These are phyloP conservation scores for Linepithema humile DNA, from an alignment of 1,140 invertebrate genomes.

Conservation along the genomic window DNA sequence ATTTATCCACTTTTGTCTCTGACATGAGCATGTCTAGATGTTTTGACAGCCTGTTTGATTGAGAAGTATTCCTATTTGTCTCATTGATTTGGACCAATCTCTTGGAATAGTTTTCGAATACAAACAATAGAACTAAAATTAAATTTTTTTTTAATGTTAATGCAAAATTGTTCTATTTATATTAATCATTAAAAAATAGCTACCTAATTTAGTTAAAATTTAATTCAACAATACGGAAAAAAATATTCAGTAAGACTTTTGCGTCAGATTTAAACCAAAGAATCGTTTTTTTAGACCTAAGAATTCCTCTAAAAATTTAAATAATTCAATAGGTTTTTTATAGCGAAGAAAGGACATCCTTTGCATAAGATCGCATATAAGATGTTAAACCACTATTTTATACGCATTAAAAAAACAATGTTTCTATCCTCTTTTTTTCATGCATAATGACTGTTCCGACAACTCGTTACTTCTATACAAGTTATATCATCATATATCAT, in stretches of 20 bases:
- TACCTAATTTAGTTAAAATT: not conserved
- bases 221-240: not conserved
- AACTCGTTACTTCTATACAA: not conserved
- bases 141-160: not conserved
- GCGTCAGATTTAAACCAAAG: not conserved
- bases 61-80: not conserved
- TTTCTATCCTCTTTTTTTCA: not conserved
- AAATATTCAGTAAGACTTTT: not conserved
- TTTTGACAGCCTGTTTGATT: not conserved
- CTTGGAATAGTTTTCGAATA: not conserved
- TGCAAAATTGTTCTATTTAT: not conserved
- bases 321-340: not conserved
- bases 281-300: not conserved
- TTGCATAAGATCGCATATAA: not conserved
- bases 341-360: too few species aligned
- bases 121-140: not conserved
- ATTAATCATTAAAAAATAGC: not conserved
- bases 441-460: not conserved
- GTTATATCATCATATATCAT: constrained; percentile 22
- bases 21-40: not conserved
- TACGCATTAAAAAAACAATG: not conserved
- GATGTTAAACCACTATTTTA: not conserved
- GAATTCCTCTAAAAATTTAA: not conserved
- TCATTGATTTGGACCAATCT: not conserved
- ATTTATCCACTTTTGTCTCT: not conserved